These are phyloP conservation scores for Agonopterix arenella DNA, from an alignment of 2,888 invertebrate genomes.

Conservation along the genomic window DNA sequence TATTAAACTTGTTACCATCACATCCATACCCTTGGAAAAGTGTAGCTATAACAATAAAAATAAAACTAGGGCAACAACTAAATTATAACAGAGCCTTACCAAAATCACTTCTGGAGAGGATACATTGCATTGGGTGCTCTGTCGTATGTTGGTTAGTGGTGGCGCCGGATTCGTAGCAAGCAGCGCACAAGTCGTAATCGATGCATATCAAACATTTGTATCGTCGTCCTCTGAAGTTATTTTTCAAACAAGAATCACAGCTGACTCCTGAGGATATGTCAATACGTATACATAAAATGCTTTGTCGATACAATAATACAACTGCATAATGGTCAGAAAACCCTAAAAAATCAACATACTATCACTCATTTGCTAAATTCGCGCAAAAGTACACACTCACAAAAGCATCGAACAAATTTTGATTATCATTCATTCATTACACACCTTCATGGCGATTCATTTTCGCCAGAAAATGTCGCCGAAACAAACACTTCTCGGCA, in stretches of 20 bases:
- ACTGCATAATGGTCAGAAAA: not conserved
- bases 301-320: not conserved
- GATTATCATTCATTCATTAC: constrained; percentile 65
- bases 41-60: not conserved
- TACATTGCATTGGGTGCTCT: constrained; percentile 99
- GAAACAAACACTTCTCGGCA: constrained; percentile 67
- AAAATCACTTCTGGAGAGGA: constrained; percentile 97
- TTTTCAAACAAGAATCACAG: constrained; percentile 99
- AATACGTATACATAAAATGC: constrained; percentile 30
- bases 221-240: constrained; percentile 97
- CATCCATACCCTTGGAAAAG: too few relatives aligned
- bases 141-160: constrained; percentile 94
- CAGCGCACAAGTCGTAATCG: constrained; percentile 98
- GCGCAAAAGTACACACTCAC: constrained; percentile 59
- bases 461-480: constrained; percentile 76
- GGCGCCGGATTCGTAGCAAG: constrained; percentile 95
- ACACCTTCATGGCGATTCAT: constrained; percentile 98
- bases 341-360: not conserved
- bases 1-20: too few relatives aligned
- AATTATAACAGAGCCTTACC: constrained; percentile 73
- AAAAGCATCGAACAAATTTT: constrained; percentile 74
- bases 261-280: constrained; percentile 90
- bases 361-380: constrained; percentile 19
- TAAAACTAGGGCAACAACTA: not conserved
- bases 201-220: constrained; percentile 99